Conservation (phyloP, 2,888 invertebrate genomes). For the Amphipoea oculea region DNA sequence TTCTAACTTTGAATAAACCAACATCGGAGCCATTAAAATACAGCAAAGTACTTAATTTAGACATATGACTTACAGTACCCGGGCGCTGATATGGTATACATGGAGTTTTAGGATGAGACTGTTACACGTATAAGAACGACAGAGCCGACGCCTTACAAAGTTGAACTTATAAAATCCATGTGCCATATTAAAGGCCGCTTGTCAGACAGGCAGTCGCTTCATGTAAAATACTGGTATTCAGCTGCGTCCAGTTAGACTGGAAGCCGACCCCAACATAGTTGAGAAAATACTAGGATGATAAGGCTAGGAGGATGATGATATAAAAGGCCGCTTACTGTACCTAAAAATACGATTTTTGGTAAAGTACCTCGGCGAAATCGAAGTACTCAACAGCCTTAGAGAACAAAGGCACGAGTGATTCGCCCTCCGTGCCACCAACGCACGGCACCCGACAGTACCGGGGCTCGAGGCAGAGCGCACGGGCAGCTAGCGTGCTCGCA, state of each 20-base stretch:
- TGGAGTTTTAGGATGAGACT: neutral
- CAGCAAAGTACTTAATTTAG: neutral
- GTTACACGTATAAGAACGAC: neutral
- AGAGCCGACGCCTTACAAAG: neutral
- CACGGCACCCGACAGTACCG: slow-evolving; percentile 84
- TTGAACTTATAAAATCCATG: neutral
- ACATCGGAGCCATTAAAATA: neutral
- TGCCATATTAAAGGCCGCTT: too few species aligned
- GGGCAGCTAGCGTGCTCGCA: slow-evolving; percentile 85
- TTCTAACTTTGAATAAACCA: neutral
- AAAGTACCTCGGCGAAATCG: slow-evolving; percentile 82
- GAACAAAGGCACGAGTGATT: slow-evolving; percentile 84
- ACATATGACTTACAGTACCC: neutral
- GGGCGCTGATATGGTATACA: neutral
- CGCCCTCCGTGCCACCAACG: slow-evolving; percentile 86
- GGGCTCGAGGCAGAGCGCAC: slow-evolving; percentile 83
- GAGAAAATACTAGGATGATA: too few species aligned
- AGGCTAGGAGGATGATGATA: too few species aligned
- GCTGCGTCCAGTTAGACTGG: too few species aligned
- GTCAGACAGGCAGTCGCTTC: too few species aligned
- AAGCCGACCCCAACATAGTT: too few species aligned
- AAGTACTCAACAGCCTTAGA: slow-evolving; percentile 86
- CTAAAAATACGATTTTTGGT: neutral
- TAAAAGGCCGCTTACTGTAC: neutral
- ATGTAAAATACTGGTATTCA: too few species aligned